Evolutionary conservation across 2,113 vertebrate species (phyloP), one percentile per base, ranked within the genome.

Genomic region (Colaptes auratus): DNA sequence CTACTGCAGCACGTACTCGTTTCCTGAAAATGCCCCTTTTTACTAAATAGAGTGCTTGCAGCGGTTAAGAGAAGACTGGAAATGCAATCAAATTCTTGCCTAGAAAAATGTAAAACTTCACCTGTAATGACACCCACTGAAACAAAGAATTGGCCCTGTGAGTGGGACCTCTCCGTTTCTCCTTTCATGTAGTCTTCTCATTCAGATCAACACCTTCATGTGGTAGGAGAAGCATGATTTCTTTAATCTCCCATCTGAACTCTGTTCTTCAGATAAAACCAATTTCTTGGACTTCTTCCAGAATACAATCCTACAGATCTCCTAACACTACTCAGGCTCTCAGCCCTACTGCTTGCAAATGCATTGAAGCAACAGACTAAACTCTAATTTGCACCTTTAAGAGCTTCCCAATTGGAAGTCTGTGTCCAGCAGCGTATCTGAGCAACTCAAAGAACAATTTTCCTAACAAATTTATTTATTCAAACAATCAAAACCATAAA

Each of bases 351-450:
- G 35, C 86, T 66, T 90, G 82, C 82, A 89, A 91, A 92, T 8
- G 63, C 78, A 72, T 5, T 84, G 82, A 91, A 89, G 82, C 84
- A 79, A 52, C 44, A 92, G 66, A 82, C 35, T 66, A 73, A 87
- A 93, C 93, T 95, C 87, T 31, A 96, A 95, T 96, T 96, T 95
- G 85, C 96, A 94, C 93, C 95, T 96, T 91, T 88, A 95, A 94
- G 96, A 91, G 79, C 60, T 36, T 95, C 93, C 90, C 93, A 65
- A 91, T 73, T 91, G 92, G 96, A 90, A 86, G 93, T 28, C 95
- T 46, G 39, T 77, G 88, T 90, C 95, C 93, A 96, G 90, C 96
- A 94, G 93, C 1, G 79, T 36, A 56, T 30, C 44, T 4, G 15
- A 86, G 56, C 10, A 71, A 86, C 90, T 93, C 88, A 96, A 95